phyloP scores from a whole-genome alignment of 2,888 invertebrate genomes.

The Cybosia mesomella region DNA sequence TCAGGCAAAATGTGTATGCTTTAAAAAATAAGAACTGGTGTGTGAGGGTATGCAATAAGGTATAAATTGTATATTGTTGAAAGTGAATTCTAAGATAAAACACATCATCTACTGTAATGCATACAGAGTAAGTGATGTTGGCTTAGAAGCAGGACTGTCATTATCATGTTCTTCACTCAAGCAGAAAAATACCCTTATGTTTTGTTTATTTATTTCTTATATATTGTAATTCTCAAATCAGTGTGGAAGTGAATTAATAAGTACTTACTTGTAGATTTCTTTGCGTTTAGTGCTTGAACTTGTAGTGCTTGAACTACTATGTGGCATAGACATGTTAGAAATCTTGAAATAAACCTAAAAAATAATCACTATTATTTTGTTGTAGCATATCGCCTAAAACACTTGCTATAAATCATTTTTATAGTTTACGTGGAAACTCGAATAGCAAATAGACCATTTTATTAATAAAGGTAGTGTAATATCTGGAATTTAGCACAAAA shows the following conservation, averaged over 20 bases:
- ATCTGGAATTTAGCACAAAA: constrained; percentile 29
- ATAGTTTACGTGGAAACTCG: not conserved
- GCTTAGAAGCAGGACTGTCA: not conserved
- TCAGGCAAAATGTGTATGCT: too few relatives aligned
- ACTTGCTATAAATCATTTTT: too few relatives aligned
- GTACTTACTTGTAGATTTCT: constrained; percentile 84
- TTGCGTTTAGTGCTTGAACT: constrained; percentile 84
- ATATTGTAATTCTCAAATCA: not conserved
- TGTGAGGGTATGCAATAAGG: too few relatives aligned
- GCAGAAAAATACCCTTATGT: not conserved
- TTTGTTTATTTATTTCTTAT: not conserved
- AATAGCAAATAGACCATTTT: not conserved
- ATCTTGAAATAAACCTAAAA: constrained; percentile 30
- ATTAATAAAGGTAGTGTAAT: constrained; percentile 1
- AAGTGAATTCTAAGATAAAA: not conserved
- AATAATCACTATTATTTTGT: not conserved
- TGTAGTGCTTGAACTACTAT: constrained; percentile 82
- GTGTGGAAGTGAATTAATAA: not conserved
- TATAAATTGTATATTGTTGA: too few relatives aligned
- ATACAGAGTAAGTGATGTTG: not conserved
- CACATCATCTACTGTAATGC: too few relatives aligned
- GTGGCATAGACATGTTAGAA: constrained; percentile 80
- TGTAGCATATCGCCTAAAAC: not conserved
- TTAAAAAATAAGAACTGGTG: too few relatives aligned
- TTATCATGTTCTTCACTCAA: not conserved